Percentiles rank a stretch among this genome's conserved stretches.
phyloP scores from a whole-genome alignment of 2,797 vertebrate genomes.

The Tympanoctomys barrerae region DNA sequence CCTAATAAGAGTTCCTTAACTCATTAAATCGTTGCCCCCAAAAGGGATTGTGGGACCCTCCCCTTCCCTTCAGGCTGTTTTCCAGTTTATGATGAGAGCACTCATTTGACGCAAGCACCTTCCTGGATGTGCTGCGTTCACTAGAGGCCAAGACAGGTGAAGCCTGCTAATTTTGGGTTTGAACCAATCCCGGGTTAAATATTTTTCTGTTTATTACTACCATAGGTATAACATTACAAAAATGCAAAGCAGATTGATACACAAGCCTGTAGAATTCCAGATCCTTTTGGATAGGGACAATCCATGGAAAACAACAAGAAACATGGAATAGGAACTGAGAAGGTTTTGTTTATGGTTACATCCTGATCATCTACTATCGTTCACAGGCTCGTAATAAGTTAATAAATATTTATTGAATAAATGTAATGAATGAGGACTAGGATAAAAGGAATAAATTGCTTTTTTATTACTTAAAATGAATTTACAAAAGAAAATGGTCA shows the following conservation, averaged over 20 bases:
- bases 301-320: neutral
- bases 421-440: neutral
- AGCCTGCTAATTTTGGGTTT: neutral
- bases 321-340: neutral
- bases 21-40: neutral
- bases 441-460: neutral
- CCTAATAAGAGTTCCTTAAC: neutral
- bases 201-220: neutral
- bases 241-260: neutral
- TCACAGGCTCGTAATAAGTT: neutral
- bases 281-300: neutral
- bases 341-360: neutral
- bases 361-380: neutral
- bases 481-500: constrained; percentile 4
- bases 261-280: neutral
- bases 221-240: neutral
- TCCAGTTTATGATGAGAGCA: neutral
- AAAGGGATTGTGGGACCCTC: neutral
- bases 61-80: neutral
- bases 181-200: neutral
- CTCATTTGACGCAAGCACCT: neutral
- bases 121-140: too few species aligned
- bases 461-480: neutral
- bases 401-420: constrained; percentile 11
- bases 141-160: neutral